Evolutionary conservation across 2,888 invertebrate species (phyloP), one percentile per base, ranked within the genome.

Genomic region (Cataglyphis cursor): DNA sequence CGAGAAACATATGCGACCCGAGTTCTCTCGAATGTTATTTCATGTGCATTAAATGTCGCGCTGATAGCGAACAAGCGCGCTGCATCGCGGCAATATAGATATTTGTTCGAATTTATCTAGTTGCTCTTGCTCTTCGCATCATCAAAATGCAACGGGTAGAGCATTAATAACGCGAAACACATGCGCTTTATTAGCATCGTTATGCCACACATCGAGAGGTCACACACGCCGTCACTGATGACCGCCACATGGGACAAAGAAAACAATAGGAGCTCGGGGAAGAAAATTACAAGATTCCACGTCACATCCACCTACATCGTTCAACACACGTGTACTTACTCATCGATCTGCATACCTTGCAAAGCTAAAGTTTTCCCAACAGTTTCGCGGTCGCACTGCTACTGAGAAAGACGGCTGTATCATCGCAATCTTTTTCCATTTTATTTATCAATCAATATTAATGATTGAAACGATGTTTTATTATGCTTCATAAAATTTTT

Each of bases 201-300:
- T 75, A 62, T 1, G 8, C 44, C 21, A 35, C 35, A 3, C 38
- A 54, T 12, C 8, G 38, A 9, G 38, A 65, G 64, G n/a, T 76
- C 51, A 54, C 28, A 24, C 51, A 51, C 38, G 38, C 65, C 35
- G 38, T 51, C 31, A 41, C 41, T 41, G 41, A 41, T n/a, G 18
- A 21, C 15, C 15, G 18, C 54, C 35, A 72, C 38, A 38, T 31
- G 54, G 28, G 54, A 76, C 54, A 66, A 66, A 57, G 35, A 65
- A 35, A 65, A 28, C 4, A n/a, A 51, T 6, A 28, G 28, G 8
- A 41, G 15, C 15, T 8, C 24, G 48, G 28, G n/a, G 35, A 57
- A 57, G 41, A 57, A 76, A 66, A 76, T 76, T 54, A 66, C 76
- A 57, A 54, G 66, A 76, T 76, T 76, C 66, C 41, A 57, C 57